Evolutionary conservation across 2,888 invertebrate genomes (phyloP), one percentile per base, ranked within the genome.

Genomic region (Antheraea yamamai): DNA sequence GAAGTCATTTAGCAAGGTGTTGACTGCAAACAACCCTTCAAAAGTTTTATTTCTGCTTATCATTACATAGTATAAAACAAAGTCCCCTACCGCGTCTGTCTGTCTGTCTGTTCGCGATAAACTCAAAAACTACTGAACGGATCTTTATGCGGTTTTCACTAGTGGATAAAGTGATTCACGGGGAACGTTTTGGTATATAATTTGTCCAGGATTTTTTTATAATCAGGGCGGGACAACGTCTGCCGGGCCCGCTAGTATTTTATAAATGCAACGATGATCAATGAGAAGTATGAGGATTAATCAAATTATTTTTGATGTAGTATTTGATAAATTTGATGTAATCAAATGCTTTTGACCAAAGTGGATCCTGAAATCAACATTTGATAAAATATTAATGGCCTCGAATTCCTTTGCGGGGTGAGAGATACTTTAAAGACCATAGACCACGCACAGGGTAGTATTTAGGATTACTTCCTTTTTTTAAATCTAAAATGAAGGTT

Each of bases 361-460:
- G 71, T 72, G 61, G 73, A 68, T 47, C 55, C 52, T 75, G 75
- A 73, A 75, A 66, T 75, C 88, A 88, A 89, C 87, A 90, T 89
- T 88, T 88, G 91, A 92, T 91, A 90, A 87, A 89, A 91, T 92
- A 92, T 92, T 91, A 91, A 91, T 91, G 88, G 90, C 88, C 85
- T 86, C 83, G 85, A 86, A 75, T 75, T 75, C 75, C 75, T 52
- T 71, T 52, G 35, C 72, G 35, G 52, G 66, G 71, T 76, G 76
- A 74, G 75, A 68, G 23, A 78, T 81, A 82, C 82, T 83, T 84
- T 84, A 85, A 82, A 84, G 84, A 85, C 70, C 74, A 74, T 74
- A 74, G 71, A 71, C 30, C 74, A 74, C 83, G 78, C 79, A 80
- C 78, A 35, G 71, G 73, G 23, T 39, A 51, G 75, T n/a, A 52